Evolutionary conservation across 2,797 vertebrate species (phyloP), one percentile per base, ranked within the genome.

Genomic region (Amniataba percoides): DNA sequence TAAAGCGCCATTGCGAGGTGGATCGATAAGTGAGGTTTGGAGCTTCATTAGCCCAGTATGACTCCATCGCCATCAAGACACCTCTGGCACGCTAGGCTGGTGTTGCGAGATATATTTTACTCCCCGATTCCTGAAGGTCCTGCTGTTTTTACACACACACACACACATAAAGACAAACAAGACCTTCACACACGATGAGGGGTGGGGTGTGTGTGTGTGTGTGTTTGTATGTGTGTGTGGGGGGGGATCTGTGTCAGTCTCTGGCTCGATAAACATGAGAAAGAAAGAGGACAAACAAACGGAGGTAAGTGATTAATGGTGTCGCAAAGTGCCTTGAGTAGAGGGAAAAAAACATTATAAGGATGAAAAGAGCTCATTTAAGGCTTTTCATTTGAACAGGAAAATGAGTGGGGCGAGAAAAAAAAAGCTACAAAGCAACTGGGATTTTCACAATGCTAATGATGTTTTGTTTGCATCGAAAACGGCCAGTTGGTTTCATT

Each of bases 11-110:
- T 89, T 67, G 88, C 67, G 78, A 87, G 89, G 86, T 84, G 86
- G 90, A 93, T 94, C 93, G 90, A 94, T 94, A 89, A 86, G 88
- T 46, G 77, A 84, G 90, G 91, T 92, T 89, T 89, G 89, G 93
- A 91, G 92, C 90, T 91, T 93, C 89, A 92, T 93, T 91, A 94
- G 88, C 91, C 83, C 92, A 87, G 90, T 88, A 80, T 86, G 92
- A 92, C 89, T 94, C 92, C 83, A 84, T 91, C 89, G 92, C 88
- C 87, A 90, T 86, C 92, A 80, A 87, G 89, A 85, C 92, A 88
- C 86, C 88, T 90, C 88, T 81, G 84, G 85, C 82, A 89, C 71
- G 86, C 86, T 81, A 88, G 70, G 66, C 85, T 49, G 27, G 84
- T 65, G 84, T 76, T 85, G 82, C 67, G 9, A 90, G 87, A 77